These are phyloP conservation scores for Spicauda simplicius DNA, from an alignment of 2,888 invertebrate genomes.

Conservation along the genomic window DNA sequence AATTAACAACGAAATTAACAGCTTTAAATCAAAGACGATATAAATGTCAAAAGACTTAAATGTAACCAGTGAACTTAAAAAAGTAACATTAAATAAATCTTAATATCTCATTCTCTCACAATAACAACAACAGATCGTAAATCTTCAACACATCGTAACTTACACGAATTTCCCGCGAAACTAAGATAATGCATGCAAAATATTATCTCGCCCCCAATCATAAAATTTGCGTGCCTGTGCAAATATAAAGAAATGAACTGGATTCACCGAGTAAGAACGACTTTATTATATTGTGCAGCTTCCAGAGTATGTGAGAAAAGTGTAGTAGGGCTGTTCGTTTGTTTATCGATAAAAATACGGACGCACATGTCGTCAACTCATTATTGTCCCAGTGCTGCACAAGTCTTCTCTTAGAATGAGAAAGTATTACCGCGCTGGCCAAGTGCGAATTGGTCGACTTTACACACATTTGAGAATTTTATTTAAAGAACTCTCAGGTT, in stretches of 20 bases:
- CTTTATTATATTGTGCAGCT: slow-evolving; percentile 27
- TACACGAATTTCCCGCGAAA: slow-evolving; percentile 11
- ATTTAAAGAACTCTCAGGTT: no score
- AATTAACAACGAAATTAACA: no score
- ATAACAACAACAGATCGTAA: not conserved
- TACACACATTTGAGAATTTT: no score
- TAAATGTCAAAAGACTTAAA: no score
- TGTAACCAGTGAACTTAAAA: no score
- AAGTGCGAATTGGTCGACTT: no score
- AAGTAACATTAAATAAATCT: not conserved
- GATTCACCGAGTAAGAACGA: slow-evolving; percentile 27
- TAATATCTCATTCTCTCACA: not conserved
- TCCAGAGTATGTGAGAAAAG: slow-evolving; percentile 27
- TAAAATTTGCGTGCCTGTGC: slow-evolving; percentile 19
- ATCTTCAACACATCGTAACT: not conserved
- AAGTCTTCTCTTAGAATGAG: no score
- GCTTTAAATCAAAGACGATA: no score
- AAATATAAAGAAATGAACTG: slow-evolving; percentile 32
- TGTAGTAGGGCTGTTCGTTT: not conserved
- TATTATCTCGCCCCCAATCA: slow-evolving; percentile 14
- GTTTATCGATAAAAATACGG: not conserved
- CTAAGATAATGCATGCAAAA: slow-evolving; percentile 17
- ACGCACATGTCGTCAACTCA: no score
- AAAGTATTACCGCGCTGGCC: no score
- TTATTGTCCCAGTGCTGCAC: no score